phyloP scores from a whole-genome alignment of 2,797 vertebrate genomes.

The Staurois parvus region DNA sequence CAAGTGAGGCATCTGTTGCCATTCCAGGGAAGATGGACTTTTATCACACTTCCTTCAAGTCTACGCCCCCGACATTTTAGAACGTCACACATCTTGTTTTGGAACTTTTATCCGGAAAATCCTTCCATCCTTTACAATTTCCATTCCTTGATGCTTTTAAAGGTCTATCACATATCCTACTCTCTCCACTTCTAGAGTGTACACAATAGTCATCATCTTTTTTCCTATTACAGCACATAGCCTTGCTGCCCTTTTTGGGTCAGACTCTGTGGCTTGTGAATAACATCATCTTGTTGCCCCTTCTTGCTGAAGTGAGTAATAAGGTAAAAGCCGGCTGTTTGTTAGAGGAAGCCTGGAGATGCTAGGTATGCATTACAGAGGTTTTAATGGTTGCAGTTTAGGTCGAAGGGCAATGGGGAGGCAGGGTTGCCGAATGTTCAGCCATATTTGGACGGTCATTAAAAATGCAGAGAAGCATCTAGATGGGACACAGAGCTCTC shows the following conservation, averaged over 20 bases:
- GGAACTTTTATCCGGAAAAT: slow-evolving; percentile 61
- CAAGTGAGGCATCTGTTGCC: slow-evolving; percentile 50
- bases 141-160: slow-evolving; percentile 55
- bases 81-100: slow-evolving; percentile 61
- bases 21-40: slow-evolving; percentile 51
- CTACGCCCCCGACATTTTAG: slow-evolving; percentile 45
- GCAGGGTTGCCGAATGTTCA: too few relatives aligned
- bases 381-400: too few relatives aligned
- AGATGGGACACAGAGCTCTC: too few relatives aligned
- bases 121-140: slow-evolving; percentile 53
- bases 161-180: slow-evolving; percentile 57
- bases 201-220: slow-evolving; percentile 44
- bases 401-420: too few relatives aligned
- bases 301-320: not conserved
- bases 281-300: not conserved
- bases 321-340: not conserved
- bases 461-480: too few relatives aligned
- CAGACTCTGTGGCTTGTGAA: slow-evolving; percentile 6
- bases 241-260: slow-evolving; percentile 10
- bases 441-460: too few relatives aligned
- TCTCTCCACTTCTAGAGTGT: slow-evolving; percentile 45
- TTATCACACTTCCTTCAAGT: slow-evolving; percentile 61
- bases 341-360: too few relatives aligned
- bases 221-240: slow-evolving; percentile 19
- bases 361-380: too few relatives aligned